A percentile compares a stretch with the other conserved stretches of the same genome.
These are phyloP conservation scores for Marisa cornuarietis DNA, from an alignment of 1,140 invertebrate genomes.

Conservation along the genomic window DNA sequence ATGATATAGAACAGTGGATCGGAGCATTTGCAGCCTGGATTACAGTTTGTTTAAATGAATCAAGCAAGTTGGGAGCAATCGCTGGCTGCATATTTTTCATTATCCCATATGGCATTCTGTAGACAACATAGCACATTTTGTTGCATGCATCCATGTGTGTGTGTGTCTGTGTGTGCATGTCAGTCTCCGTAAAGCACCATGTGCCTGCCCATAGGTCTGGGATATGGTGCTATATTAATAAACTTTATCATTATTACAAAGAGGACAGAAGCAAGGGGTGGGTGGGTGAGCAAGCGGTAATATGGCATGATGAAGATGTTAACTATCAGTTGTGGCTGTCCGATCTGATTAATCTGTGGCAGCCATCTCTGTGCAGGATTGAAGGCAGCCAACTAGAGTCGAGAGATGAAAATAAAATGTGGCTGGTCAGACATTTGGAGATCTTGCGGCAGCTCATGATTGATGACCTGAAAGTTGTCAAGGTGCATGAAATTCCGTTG, in stretches of 20 bases:
- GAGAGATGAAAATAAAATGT: conserved; percentile 90
- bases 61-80: no score
- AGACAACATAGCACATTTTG: no score
- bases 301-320: neutral
- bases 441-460: conserved; percentile 87
- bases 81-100: no score
- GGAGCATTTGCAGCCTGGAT: no score
- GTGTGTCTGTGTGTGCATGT: no score
- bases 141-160: no score
- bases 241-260: neutral
- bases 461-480: conserved; percentile 91
- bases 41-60: no score
- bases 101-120: no score
- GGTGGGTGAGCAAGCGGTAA: neutral
- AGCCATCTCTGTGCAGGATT: conserved; percentile 55
- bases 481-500: conserved; percentile 64
- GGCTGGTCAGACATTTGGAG: conserved; percentile 83
- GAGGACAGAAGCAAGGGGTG: neutral
- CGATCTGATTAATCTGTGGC: neutral
- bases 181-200: no score
- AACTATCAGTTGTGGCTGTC: neutral
- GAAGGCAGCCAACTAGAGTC: conserved; percentile 89
- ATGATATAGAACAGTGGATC: no score
- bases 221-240: no score
- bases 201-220: no score